Percentiles rank a stretch among this genome's conserved stretches.
phyloP scores from a whole-genome alignment of 2,113 vertebrate genomes.

The Grantiella picta region DNA sequence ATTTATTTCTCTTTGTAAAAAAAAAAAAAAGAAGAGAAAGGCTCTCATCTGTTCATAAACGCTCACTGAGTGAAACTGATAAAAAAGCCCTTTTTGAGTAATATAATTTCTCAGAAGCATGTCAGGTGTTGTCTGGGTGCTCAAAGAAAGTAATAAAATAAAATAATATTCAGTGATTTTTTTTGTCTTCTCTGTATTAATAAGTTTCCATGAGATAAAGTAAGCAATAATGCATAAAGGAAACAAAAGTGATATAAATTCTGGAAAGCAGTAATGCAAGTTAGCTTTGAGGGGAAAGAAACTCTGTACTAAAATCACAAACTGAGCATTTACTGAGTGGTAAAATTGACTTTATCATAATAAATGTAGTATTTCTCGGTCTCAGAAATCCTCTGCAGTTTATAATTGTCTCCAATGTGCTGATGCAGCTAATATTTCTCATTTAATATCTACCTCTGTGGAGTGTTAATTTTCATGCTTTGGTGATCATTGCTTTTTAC shows the following conservation, averaged over 20 bases:
- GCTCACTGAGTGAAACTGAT: constrained; percentile 56
- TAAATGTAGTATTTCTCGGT: not conserved
- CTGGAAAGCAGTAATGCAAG: not conserved
- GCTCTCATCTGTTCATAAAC: constrained; percentile 4
- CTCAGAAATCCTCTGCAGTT: not conserved
- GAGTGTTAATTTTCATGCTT: constrained; percentile 57
- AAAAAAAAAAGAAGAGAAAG: not conserved
- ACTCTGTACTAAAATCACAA: not conserved
- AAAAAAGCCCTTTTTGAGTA: constrained; percentile 29
- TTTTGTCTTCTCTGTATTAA: not conserved
- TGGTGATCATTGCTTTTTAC: constrained; percentile 50
- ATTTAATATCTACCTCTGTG: constrained; percentile 48
- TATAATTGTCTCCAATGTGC: constrained; percentile 22
- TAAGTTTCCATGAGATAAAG: constrained; percentile 14
- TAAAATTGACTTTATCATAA: constrained; percentile 15
- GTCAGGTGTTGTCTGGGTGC: constrained; percentile 4
- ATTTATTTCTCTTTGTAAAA: constrained; percentile 2
- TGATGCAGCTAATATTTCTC: constrained; percentile 57
- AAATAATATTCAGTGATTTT: not conserved
- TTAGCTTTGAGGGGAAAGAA: not conserved
- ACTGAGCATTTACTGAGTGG: not conserved
- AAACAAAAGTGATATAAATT: not conserved
- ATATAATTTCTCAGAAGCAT: constrained; percentile 39
- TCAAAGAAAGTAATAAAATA: not conserved
- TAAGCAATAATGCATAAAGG: not conserved